Evolutionary conservation across 2,888 invertebrate genomes (phyloP).

Genomic region (Nomada goodeniana): DNA sequence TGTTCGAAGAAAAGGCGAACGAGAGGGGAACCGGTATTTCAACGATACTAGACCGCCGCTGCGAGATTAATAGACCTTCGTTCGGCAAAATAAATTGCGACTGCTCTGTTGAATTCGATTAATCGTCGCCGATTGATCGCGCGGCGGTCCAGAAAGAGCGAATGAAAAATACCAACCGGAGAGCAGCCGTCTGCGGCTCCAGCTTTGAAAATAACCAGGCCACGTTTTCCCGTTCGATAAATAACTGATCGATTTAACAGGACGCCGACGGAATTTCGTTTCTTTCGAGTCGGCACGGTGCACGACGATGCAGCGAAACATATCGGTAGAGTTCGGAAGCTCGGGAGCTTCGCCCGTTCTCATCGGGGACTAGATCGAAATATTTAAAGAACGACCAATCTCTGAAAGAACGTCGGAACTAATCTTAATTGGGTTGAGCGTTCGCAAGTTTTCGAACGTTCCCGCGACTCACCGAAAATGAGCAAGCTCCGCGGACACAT

Average conservation of each 20-base stretch:
- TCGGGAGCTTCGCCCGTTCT: not conserved
- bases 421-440: too few species aligned
- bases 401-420: too few species aligned
- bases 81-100: not conserved
- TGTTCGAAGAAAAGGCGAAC: not conserved
- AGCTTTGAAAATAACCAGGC: slow-evolving; percentile 14
- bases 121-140: slow-evolving; percentile 20
- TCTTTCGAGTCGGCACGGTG: not conserved
- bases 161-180: not conserved
- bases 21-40: not conserved
- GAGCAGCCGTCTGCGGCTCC: not conserved
- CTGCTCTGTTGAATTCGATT: slow-evolving; percentile 14
- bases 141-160: not conserved
- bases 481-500: not conserved
- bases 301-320: not conserved
- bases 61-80: slow-evolving; percentile 20
- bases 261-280: slow-evolving; percentile 3
- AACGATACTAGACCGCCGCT: slow-evolving; percentile 25
- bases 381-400: not conserved
- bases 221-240: not conserved
- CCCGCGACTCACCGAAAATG: not conserved
- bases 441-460: not conserved
- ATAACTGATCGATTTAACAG: slow-evolving; percentile 28
- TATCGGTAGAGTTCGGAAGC: slow-evolving; percentile 8
- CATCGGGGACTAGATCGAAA: slow-evolving; percentile 12